Evolutionary conservation across 2,888 invertebrate species (phyloP).

Genomic region (Heliconius aoede): DNA sequence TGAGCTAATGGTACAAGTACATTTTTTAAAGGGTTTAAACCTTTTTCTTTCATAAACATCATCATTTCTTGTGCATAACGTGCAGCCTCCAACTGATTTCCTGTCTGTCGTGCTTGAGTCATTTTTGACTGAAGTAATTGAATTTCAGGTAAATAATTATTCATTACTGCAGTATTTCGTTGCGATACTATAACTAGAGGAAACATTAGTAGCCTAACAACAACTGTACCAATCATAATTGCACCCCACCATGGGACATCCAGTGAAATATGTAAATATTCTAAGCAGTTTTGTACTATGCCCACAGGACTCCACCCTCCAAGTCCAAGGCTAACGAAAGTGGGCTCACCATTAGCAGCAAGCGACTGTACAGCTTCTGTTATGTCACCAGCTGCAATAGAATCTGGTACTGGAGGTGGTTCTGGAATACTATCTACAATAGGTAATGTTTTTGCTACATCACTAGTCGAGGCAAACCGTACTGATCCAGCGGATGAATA

Average conservation of each 20-base stretch:
- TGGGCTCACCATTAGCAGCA: slow-evolving; percentile 87
- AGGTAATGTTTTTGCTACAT: slow-evolving; percentile 60
- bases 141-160: slow-evolving; percentile 93
- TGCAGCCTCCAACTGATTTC: slow-evolving; percentile 91
- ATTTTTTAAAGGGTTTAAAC: slow-evolving; percentile 91
- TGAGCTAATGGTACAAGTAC: slow-evolving; percentile 90
- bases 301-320: slow-evolving; percentile 93
- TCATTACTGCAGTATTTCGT: slow-evolving; percentile 90
- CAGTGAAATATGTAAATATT: slow-evolving; percentile 90
- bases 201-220: slow-evolving; percentile 90
- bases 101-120: slow-evolving; percentile 92
- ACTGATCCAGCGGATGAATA: slow-evolving; percentile 70
- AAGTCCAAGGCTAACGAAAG: slow-evolving; percentile 91
- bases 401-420: slow-evolving; percentile 75
- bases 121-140: slow-evolving; percentile 92
- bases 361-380: slow-evolving; percentile 71
- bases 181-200: slow-evolving; percentile 94
- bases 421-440: slow-evolving; percentile 74
- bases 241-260: slow-evolving; percentile 97
- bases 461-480: slow-evolving; percentile 69
- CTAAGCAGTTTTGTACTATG: slow-evolving; percentile 90
- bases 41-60: slow-evolving; percentile 91
- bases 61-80: slow-evolving; percentile 90
- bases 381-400: slow-evolving; percentile 61
- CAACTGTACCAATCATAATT: slow-evolving; percentile 91